phyloP scores from a whole-genome alignment of 35 echinoderm and acorn worm species.

The Anneissia japonica region DNA sequence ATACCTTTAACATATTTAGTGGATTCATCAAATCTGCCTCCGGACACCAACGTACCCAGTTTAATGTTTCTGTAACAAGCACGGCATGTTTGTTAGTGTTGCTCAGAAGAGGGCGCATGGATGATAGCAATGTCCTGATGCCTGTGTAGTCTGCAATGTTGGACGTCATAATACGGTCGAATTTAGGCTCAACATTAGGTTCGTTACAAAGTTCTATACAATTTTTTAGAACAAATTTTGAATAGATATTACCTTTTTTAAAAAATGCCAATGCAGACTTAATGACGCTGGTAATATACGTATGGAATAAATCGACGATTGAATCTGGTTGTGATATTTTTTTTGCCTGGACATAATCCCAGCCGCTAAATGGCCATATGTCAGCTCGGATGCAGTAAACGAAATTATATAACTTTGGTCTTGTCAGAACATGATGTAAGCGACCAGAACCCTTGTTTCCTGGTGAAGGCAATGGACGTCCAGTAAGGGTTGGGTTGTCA shows the following conservation, averaged over 20 bases:
- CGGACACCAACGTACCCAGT: neutral
- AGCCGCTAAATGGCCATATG: neutral
- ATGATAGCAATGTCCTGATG: neutral
- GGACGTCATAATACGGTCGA: constrained; percentile 57
- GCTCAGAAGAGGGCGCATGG: constrained; percentile 28
- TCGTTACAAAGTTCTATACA: neutral
- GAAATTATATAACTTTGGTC: too few relatives aligned
- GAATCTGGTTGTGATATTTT: neutral
- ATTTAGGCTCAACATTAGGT: neutral
- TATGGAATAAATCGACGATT: neutral
- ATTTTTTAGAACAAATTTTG: neutral
- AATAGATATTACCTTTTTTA: neutral
- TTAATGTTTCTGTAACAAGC: constrained; percentile 29
- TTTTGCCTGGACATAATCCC: neutral
- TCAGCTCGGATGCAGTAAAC: neutral
- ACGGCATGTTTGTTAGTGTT: constrained; percentile 31
- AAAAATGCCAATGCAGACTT: neutral
- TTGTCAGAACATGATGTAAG: neutral
- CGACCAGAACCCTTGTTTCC: too few relatives aligned
- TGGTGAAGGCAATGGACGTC: neutral
- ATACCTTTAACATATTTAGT: neutral
- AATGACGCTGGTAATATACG: neutral
- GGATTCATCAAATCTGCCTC: neutral
- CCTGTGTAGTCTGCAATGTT: constrained; percentile 30
- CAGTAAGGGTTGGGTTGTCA: neutral